Conservation (phyloP, 2,888 invertebrate genomes). For the Trachelus stipa region DNA sequence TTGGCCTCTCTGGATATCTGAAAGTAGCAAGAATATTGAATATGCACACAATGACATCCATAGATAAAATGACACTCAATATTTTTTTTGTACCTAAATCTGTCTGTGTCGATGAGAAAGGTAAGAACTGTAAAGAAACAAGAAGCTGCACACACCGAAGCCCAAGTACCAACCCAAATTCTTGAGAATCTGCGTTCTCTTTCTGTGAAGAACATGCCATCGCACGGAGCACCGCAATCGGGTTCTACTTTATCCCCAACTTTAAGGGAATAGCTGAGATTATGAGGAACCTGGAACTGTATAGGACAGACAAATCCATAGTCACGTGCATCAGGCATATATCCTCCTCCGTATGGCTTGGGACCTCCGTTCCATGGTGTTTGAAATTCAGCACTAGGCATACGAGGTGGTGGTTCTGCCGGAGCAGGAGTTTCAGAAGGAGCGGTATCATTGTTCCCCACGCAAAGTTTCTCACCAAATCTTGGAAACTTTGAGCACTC, state of each 20-base stretch:
- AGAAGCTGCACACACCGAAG: slow-evolving; percentile 87
- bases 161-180: slow-evolving; percentile 95
- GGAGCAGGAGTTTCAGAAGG: slow-evolving; percentile 72
- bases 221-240: slow-evolving; percentile 92
- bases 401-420: slow-evolving; percentile 68
- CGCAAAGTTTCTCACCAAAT: slow-evolving; percentile 77
- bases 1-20: slow-evolving; percentile 96
- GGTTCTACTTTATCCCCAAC: slow-evolving; percentile 80
- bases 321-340: slow-evolving; percentile 72
- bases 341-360: slow-evolving; percentile 44
- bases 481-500: slow-evolving; percentile 90
- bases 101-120: slow-evolving; percentile 92
- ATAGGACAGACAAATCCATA: slow-evolving; percentile 89
- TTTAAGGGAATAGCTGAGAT: slow-evolving; percentile 84
- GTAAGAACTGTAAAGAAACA: slow-evolving; percentile 94
- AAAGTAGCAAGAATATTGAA: slow-evolving; percentile 7
- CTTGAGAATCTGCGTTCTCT: slow-evolving; percentile 85
- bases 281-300: slow-evolving; percentile 85
- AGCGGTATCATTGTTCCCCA: slow-evolving; percentile 79
- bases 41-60: background rate
- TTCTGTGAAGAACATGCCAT: slow-evolving; percentile 90
- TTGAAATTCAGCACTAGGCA: slow-evolving; percentile 68
- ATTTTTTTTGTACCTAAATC: slow-evolving; percentile 72
- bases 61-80: background rate
- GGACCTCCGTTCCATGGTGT: slow-evolving; percentile 53